Evolutionary conservation across 2,888 invertebrate species (phyloP).

Genomic region (Desoria tigrina): DNA sequence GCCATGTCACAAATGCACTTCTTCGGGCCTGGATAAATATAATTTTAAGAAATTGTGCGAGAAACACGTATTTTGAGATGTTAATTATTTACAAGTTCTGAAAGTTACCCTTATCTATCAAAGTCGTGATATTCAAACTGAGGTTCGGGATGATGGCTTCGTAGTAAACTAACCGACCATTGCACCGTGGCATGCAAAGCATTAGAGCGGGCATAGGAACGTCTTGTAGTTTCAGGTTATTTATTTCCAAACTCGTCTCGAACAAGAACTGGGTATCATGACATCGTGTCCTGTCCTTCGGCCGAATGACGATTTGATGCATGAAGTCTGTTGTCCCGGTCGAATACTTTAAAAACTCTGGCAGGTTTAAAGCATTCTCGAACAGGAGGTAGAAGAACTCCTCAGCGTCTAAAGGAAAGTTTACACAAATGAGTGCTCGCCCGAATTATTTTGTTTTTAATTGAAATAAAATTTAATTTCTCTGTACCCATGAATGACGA

Average conservation of each 20-base stretch:
- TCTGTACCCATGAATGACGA: conserved; percentile 42
- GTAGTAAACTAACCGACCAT: conserved; percentile 44
- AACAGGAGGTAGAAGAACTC: conserved; percentile 45
- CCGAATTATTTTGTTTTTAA: neutral
- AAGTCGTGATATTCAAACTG: conserved; percentile 30
- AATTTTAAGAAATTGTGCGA: neutral
- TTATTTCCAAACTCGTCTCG: conserved; percentile 36
- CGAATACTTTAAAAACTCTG: conserved; percentile 38
- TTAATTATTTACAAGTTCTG: too few relatives aligned
- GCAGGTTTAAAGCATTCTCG: conserved; percentile 37
- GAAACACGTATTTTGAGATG: neutral
- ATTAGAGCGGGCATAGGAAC: conserved; percentile 45
- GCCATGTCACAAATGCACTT: conserved; percentile 41
- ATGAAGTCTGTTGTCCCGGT: conserved; percentile 41
- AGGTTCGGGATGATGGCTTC: conserved; percentile 44
- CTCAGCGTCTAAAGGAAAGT: conserved; percentile 35
- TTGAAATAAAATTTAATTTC: too few relatives aligned
- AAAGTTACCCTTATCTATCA: conserved; percentile 26
- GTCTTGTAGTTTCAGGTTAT: conserved; percentile 28
- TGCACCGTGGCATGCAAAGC: conserved; percentile 44
- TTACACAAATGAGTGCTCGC: neutral
- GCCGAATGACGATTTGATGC: conserved; percentile 42
- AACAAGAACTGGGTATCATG: conserved; percentile 40
- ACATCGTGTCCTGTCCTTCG: conserved; percentile 34
- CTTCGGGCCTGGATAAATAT: conserved; percentile 30